Percentiles rank a stretch among this genome's conserved stretches.
phyloP scores from a whole-genome alignment of 1,140 invertebrate genomes.

The Sesamia nonagrioides region DNA sequence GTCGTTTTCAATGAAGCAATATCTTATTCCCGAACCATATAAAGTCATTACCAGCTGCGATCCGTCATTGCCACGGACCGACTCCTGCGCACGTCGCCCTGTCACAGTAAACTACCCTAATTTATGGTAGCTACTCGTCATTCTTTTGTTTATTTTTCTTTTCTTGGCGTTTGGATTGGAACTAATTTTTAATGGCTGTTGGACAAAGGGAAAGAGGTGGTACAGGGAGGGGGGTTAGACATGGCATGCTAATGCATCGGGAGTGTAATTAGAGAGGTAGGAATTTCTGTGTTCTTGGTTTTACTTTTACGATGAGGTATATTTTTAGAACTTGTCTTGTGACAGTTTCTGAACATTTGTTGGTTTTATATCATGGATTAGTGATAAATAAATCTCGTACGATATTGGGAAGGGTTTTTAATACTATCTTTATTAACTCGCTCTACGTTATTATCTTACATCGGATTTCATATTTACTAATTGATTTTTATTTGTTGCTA shows the following conservation, averaged over 20 bases:
- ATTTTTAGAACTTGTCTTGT: background rate
- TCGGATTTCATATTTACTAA: too few relatives aligned
- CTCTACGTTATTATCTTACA: too few relatives aligned
- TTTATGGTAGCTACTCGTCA: slow-evolving; percentile 51
- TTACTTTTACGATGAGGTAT: background rate
- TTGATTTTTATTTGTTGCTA: too few relatives aligned
- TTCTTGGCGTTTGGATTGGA: slow-evolving; percentile 31
- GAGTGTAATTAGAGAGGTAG: background rate
- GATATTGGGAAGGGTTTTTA: too few relatives aligned
- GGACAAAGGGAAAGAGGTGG: background rate
- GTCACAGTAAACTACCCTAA: slow-evolving; percentile 48
- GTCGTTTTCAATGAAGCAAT: slow-evolving; percentile 1
- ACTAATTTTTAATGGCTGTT: slow-evolving; percentile 42
- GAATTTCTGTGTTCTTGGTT: slow-evolving; percentile 5
- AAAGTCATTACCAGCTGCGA: slow-evolving; percentile 34
- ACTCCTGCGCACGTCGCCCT: slow-evolving; percentile 36
- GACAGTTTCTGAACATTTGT: too few relatives aligned
- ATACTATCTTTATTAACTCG: too few relatives aligned
- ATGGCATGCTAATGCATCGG: slow-evolving; percentile 15
- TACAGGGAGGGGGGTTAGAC: background rate
- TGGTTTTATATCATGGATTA: too few relatives aligned
- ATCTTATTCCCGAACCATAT: slow-evolving; percentile 33
- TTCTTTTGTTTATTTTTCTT: slow-evolving; percentile 48
- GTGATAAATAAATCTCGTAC: too few relatives aligned
- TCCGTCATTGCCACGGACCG: slow-evolving; percentile 11